These are phyloP conservation scores for Plagodis pulveraria DNA, from an alignment of 2,888 invertebrate genomes.

Conservation along the genomic window DNA sequence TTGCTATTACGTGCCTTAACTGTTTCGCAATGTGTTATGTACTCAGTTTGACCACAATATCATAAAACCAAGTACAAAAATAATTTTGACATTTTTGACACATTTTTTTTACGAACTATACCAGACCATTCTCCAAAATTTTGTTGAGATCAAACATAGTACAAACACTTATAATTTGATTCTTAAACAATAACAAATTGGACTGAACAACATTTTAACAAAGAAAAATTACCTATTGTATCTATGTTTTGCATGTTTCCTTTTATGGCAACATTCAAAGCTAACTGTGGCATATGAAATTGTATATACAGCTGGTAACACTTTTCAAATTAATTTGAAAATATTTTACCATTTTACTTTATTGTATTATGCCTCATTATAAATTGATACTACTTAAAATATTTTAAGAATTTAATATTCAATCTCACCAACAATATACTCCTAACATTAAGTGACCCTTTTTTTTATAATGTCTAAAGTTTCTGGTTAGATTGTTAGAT, in stretches of 20 bases:
- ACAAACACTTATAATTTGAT: conserved; percentile 29
- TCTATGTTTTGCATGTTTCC: conserved; percentile 14
- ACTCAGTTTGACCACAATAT: conserved; percentile 25
- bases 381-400: conserved; percentile 68
- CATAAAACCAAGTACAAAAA: conserved; percentile 26
- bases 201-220: conserved; percentile 30
- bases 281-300: conserved; percentile 14
- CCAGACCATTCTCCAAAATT: conserved; percentile 32
- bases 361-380: conserved; percentile 65
- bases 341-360: conserved; percentile 33
- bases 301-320: conserved; percentile 23
- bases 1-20: conserved; percentile 20
- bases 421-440: conserved; percentile 5
- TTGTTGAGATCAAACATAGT: conserved; percentile 44
- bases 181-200: conserved; percentile 33
- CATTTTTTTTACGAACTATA: conserved; percentile 31
- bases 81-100: conserved; percentile 33
- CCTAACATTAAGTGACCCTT: not conserved
- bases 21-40: conserved; percentile 19
- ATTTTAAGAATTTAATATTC: conserved; percentile 16
- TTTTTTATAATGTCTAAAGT: not conserved
- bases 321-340: conserved; percentile 18
- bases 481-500: not conserved
- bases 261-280: conserved; percentile 47
- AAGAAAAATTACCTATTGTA: conserved; percentile 29